These are phyloP conservation scores for Sphyrna mokarran DNA, from an alignment of 2,113 vertebrate genomes.

Conservation along the genomic window DNA sequence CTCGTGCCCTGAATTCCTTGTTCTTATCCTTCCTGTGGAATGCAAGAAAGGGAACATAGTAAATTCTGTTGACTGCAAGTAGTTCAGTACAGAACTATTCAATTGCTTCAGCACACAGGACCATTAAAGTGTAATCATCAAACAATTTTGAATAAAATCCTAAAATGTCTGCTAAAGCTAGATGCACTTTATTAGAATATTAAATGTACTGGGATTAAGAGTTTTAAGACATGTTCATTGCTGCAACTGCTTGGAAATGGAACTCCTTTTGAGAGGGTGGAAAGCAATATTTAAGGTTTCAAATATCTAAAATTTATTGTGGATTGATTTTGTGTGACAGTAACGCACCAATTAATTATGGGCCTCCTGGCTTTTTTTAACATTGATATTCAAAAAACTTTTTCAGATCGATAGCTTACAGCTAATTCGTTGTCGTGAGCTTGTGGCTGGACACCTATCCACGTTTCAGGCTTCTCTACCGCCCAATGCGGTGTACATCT, in stretches of 20 bases:
- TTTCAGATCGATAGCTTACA: slow-evolving; percentile 80
- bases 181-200: neutral
- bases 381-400: neutral
- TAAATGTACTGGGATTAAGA: neutral
- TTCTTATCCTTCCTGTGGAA: neutral
- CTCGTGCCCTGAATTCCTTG: neutral
- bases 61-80: neutral
- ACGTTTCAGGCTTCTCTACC: slow-evolving; percentile 70
- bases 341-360: neutral
- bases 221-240: neutral
- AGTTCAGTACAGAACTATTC: neutral
- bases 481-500: slow-evolving; percentile 93
- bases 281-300: neutral
- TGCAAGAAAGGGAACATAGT: neutral
- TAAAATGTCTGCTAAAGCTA: neutral
- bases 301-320: slow-evolving; percentile 15
- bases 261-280: neutral
- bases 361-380: neutral
- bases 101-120: neutral
- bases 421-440: slow-evolving; percentile 87
- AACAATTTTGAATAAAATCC: neutral
- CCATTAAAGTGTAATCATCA: neutral
- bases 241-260: neutral
- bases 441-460: slow-evolving; percentile 80
- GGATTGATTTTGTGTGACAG: neutral